Evolutionary conservation across 2,888 invertebrate species (phyloP), one percentile per base, ranked within the genome.

Genomic region (Dynastes hyllus): DNA sequence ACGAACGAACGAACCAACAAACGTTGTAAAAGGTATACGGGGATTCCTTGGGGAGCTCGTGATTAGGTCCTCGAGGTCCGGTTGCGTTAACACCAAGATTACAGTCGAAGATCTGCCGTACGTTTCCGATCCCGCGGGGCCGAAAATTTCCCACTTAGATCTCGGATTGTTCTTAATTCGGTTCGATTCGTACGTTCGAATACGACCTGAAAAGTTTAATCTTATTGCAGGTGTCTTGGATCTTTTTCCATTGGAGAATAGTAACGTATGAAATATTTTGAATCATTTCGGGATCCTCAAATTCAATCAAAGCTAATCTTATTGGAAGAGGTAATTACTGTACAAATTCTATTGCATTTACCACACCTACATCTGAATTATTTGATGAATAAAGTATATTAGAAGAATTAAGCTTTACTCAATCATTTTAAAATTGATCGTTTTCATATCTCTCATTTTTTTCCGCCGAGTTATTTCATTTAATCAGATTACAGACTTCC

Each of bases 41-140:
- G 32, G 61, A 8, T 45, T 81, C 84, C 81, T 82, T 77, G 29
- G 83, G 83, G 83, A 83, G 65, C 76, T 78, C 71, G 80, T 84
- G 83, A 84, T 84, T 84, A 84, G 83, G 82, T 83, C 83, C 83
- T 80, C 53, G 55, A 79, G 77, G 80, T 80, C 80, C 71, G 58
- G 76, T 65, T 71, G 71, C 77, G 80, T 80, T 80, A 80, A 78
- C 80, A 75, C 80, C 45, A 67, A 78, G 77, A 78, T 80, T 77
- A 73, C 75, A 78, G 78, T 29, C 45, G 73, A 77, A 69, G 71
- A 77, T 70, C 79, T 66, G 50, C 37, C 51, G 79, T 66, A 76
- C 77, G 78, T 78, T 77, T 61, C 32, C 32, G 55, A 45, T 77
- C 73, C 78, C 77, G 40, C n/a, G 80, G 69, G 80, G 75, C 55